Evolutionary conservation across 2,888 invertebrate genomes (phyloP).

Genomic region (Trissonchulus sp.): DNA sequence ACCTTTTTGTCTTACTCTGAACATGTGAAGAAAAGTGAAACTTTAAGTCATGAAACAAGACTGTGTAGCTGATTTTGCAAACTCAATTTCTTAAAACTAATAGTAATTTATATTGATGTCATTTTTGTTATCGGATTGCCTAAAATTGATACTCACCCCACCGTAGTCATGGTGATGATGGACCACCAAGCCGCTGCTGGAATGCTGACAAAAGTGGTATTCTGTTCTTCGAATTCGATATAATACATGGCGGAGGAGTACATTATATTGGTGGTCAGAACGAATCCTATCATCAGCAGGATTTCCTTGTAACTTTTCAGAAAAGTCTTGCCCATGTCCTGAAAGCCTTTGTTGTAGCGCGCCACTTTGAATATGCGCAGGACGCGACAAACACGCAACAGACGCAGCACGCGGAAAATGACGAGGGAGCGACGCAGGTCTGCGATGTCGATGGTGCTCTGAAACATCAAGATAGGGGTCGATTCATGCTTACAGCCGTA

Average conservation of each 20-base stretch:
- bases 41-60: too few relatives aligned
- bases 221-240: slow-evolving; percentile 9
- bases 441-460: too few relatives aligned
- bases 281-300: background rate
- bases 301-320: background rate
- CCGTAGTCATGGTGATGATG: slow-evolving; percentile 31
- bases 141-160: slow-evolving; percentile 29
- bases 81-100: too few relatives aligned
- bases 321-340: slow-evolving; percentile 4
- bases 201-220: slow-evolving; percentile 25
- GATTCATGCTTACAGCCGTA: too few relatives aligned
- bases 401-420: background rate
- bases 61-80: too few relatives aligned
- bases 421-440: slow-evolving; percentile 11
- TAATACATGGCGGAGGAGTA: slow-evolving; percentile 19
- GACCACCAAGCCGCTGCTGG: slow-evolving; percentile 31
- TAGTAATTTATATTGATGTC: too few relatives aligned
- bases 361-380: slow-evolving; percentile 22
- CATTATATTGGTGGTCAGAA: slow-evolving; percentile 7
- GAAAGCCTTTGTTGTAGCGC: slow-evolving; percentile 17
- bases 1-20: too few relatives aligned
- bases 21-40: too few relatives aligned
- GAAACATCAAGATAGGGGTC: too few relatives aligned
- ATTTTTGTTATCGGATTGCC: too few relatives aligned
- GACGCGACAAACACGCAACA: background rate